Evolutionary conservation across 2,797 vertebrate species (phyloP), one percentile per base, ranked within the genome.

Genomic region (Coccyzus lansbergi): DNA sequence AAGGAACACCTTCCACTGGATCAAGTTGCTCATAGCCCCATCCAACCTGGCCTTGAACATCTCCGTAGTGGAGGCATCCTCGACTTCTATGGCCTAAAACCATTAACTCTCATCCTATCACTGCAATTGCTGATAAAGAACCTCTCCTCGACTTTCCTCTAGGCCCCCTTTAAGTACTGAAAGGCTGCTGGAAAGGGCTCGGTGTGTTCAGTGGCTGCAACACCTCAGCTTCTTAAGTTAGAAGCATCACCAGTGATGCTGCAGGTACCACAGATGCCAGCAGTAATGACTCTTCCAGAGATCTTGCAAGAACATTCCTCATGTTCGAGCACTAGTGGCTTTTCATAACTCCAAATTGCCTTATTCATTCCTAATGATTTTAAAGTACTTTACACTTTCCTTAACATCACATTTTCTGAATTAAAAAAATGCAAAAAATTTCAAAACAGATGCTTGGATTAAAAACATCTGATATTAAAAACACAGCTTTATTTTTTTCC

Each of bases 401-500:
- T 97, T 83, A 96, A 96, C 60, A 96, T 93, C 95, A 94, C 95
- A 92, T 97, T 96, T 95, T 96, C 77, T 95, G 81, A 97, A 97
- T 97, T 96, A 93, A 86, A 86, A n/a, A n/a, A n/a, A n/a, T n/a
- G n/a, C n/a, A n/a, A n/a, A 94, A 80, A 59, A 92, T 94, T 93
- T 95, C 77, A 79, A 96, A 98, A 95, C 97, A 97, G 93, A 98
- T 96, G 97, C 89, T 95, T 79, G 75, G 60, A 88, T 93, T 95
- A 91, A 97, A 97, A 97, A 94, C 85, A 96, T 96, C 86, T 97
- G 93, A 97, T 95, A 97, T 95, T 96, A 95, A 97, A 95, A 97
- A 94, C 92, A 93, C 25, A 34, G 48, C 5, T 19, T 1, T 49
- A 55, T 46, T 68, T 88, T 78, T 62, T 81, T 62, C 44, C 83